These are phyloP conservation scores for Drosophila takahashii DNA, from an alignment of 1,140 invertebrate species.

Conservation along the genomic window DNA sequence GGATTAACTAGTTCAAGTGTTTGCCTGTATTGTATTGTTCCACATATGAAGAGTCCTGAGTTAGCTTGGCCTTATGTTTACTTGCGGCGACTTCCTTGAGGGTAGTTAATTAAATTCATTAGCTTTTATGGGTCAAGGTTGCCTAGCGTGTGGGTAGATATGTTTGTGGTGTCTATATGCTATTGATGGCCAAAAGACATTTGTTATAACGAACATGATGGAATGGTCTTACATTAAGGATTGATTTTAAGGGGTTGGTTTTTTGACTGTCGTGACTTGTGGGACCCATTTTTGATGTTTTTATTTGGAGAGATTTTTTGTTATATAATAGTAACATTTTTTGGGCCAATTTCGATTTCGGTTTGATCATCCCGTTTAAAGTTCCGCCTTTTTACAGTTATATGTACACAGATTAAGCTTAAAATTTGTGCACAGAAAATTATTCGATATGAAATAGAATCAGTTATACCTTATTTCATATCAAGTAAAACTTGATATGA, in stretches of 20 bases:
- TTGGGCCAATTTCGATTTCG: no score
- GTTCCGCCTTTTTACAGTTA: no score
- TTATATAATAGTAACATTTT: no score
- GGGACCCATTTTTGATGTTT: not conserved
- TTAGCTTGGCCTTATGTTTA: conserved; percentile 9
- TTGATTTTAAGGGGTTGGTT: not conserved
- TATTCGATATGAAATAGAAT: no score
- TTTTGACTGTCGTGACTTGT: not conserved
- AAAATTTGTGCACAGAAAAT: no score
- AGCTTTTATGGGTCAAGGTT: conserved; percentile 62
- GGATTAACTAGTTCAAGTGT: conserved; percentile 36
- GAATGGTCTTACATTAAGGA: not conserved
- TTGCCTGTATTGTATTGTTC: not conserved
- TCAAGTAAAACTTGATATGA: no score
- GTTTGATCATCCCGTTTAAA: no score
- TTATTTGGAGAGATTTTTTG: not conserved
- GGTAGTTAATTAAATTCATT: conserved; percentile 59
- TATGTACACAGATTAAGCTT: no score
- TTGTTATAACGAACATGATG: not conserved
- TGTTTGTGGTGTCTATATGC: conserved; percentile 18
- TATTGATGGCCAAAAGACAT: conserved; percentile 13
- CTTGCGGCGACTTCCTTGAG: conserved; percentile 12
- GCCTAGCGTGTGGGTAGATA: not conserved
- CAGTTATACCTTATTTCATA: no score
- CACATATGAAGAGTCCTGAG: conserved; percentile 5